Base-by-base conservation (phyloP, 2,888 invertebrate genomes). In the Papilio protenor region DNA sequence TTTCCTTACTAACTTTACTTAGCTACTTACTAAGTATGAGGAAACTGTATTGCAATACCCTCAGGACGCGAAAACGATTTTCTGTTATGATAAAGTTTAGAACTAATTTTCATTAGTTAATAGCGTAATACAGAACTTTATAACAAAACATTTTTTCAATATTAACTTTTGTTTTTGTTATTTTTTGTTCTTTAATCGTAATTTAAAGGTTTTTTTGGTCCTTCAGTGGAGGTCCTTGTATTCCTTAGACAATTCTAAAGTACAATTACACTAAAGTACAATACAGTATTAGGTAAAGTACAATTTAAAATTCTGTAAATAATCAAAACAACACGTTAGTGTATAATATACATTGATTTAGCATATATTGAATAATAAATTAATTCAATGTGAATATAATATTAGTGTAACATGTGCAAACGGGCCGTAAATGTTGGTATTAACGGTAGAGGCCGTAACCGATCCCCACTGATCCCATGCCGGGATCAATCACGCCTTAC, bases 401-500 rank as follows among this genome's bases (percentile, higher is more conserved):
- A 47, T n/a, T 21, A 64, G 72, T 33, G 73, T 16, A 74, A 77
- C 77, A 74, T 49, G 27, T 77, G 74, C n/a, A 70, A 40, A 33
- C 11, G 18, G 45, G 12, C 21, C 45, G 52, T 33, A 61, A 75
- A 21, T 66, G 40, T 27, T 47, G 47, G 23, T 70, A 70, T 74
- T 74, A 77, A 72, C 75, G 59, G 75, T 72, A 66, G n/a, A 66
- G 40, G 52, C 10, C 55, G 75, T 75, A 78, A 78, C 72, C 72
- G 70, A 75, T 75, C 64, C 70, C 40, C 64, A 72, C 72, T 72
- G 70, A 75, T 75, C 64, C 70, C 61, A 69, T 40, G 59, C 33
- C 49, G 75, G 75, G 64, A 72, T 78, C 71, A 75, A 78, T 78
- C 75, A 69, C 72, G 75, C 64, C 64, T 64, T 55, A 64, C 72